A percentile compares a stretch with the other conserved stretches of the same genome.
phyloP scores from a whole-genome alignment of 2,113 vertebrate species.

The Gulo gulo region DNA sequence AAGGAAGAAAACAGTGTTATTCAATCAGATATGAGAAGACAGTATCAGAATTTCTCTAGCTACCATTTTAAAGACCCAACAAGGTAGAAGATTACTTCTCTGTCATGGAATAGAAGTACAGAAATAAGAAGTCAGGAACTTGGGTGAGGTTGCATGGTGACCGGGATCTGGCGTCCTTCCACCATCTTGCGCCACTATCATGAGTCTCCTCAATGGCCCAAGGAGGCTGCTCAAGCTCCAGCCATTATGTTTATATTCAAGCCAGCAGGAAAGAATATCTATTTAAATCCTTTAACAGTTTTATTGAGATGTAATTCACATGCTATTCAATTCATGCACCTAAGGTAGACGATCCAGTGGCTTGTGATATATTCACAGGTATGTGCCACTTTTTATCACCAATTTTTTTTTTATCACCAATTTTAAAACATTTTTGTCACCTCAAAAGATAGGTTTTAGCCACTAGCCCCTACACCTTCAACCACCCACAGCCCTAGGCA shows the following conservation, averaged over 20 bases:
- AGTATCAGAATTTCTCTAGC: not conserved
- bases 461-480: accelerated
- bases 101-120: not conserved
- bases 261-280: not conserved
- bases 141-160: not conserved
- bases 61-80: not conserved
- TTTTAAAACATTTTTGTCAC: not conserved
- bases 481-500: not conserved
- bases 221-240: too few relatives aligned
- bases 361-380: not conserved
- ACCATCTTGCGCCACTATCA: not conserved
- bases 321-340: not conserved
- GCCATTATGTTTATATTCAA: not conserved
- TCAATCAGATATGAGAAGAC: not conserved
- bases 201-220: not conserved
- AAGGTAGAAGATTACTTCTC: not conserved
- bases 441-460: not conserved
- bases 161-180: not conserved
- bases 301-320: not conserved
- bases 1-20: not conserved
- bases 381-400: not conserved
- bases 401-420: not conserved
- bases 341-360: not conserved
- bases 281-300: not conserved
- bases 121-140: not conserved